Base-by-base conservation (phyloP, 1,140 invertebrate species). In the Bombus pascuorum region DNA sequence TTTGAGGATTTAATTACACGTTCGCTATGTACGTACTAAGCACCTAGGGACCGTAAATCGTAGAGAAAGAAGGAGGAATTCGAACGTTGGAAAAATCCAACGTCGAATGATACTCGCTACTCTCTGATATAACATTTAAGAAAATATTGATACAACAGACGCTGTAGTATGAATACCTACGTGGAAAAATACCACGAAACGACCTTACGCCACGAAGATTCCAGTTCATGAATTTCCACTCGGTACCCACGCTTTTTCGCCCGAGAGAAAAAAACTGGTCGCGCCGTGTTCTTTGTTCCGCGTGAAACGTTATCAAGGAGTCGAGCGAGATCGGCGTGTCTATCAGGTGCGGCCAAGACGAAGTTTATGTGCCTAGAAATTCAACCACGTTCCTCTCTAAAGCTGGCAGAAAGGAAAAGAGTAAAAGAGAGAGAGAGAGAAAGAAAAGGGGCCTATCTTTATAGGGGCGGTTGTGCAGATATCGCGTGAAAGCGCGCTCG, bases 401-500 rank as follows among this genome's bases (percentile, higher is more conserved):
- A 15, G 37, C 2, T 1, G 44, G 44, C 18, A 39, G 72, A 22
- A 9, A 12, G 28, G 44, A 42, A 32, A 28, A 72, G 12, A 42
- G 28, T 13, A 39, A 44, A 42, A 22, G 13, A 32, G 44, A 47
- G 44, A 42, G 42, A 47, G 44, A 44, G 28, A 18, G 22, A 42
- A 28, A 13, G 59, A 86, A 92, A 88, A 90, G 86, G 80, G 47
- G 75, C 34, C 75, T 89, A 91, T 89, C 88, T 91, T 92, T 89
- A 91, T 89, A 89, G 89, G 83, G 83, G 86, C 87, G 81, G 83
- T 86, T 81, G 78, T 57, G 65, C 22, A 91, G 89, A 93, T 92
- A 92, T 75, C 85, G 82, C 84, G 90, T 92, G 89, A 91, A 92
- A 91, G 89, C 88, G 86, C 92, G 87, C 86, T 93, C 91, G 91